Base-by-base conservation (phyloP, 2,113 vertebrate species). In the Triplophysa siluroides region DNA sequence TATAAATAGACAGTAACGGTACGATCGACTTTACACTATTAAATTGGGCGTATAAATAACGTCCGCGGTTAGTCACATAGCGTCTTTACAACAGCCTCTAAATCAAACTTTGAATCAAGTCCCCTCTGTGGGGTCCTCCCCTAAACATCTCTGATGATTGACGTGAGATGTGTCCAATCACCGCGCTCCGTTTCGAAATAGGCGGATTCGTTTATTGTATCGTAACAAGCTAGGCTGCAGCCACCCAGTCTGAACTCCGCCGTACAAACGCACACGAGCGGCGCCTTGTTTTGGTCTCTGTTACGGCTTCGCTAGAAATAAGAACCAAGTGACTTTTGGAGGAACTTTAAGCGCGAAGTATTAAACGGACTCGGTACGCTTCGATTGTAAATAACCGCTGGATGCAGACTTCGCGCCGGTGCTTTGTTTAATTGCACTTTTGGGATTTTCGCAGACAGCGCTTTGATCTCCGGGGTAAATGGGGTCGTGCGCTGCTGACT, bases 201-300 rank as follows among this genome's bases (percentile, higher is more conserved):
- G 84, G 73, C 56, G 81, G 81, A 76, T 43, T 56, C 54, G 5
- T 66, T 61, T 19, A 19, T 56, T 84, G 67, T 79, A 85, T 76
- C 76, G 82, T 84, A 77, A 70, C 67, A 89, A 33, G 76, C 77
- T 86, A 86, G 86, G 90, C 81, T 87, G 81, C 78, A 60, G 70
- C 67, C 80, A 84, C 61, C 50, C 61, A 65, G 74, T 63, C 78
- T 81, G 72, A 85, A 80, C 83, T 88, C 41, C 58, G 38, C 79
- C 83, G 56, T 82, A 73, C 84, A 84, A 87, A 87, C 84, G 86
- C 85, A 88, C 89, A 84, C 88, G 81, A 87, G 79, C 86, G 81
- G 87, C 76, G 84, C 81, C 86, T 88, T 88, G 91, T 85, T 90
- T 89, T 81, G 89, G 90, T 90, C 50, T 90, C 64, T 64, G 54